phyloP scores from a whole-genome alignment of 2,888 invertebrate species.

The Auanema freiburgensis region DNA sequence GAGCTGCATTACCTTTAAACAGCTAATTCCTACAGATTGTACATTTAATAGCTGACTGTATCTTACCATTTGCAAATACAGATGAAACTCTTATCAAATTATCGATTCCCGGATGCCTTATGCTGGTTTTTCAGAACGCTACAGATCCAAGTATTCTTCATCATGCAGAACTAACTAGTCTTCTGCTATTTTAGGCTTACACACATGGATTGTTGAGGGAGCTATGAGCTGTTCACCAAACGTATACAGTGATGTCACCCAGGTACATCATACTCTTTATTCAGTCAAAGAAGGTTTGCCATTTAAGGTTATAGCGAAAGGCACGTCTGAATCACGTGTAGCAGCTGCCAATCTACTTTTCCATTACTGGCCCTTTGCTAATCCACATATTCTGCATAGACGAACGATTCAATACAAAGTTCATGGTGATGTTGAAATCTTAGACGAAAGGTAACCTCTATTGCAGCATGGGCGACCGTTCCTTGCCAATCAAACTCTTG shows the following conservation, averaged over 20 bases:
- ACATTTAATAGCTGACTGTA: conserved; percentile 89
- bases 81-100: conserved; percentile 50
- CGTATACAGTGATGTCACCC: conserved; percentile 71
- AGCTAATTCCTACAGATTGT: conserved; percentile 69
- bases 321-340: conserved; percentile 87
- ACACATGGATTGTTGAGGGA: conserved; percentile 92
- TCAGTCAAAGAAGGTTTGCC: too few species aligned
- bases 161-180: conserved; percentile 80
- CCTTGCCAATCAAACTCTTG: conserved; percentile 51
- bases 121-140: conserved; percentile 96
- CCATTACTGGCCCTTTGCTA: conserved; percentile 98
- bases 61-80: conserved; percentile 86
- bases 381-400: conserved; percentile 87
- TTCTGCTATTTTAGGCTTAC: conserved; percentile 77
- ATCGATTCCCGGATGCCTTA: conserved; percentile 75
- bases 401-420: conserved; percentile 84
- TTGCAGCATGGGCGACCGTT: conserved; percentile 41
- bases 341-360: conserved; percentile 94
- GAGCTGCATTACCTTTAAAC: background rate
- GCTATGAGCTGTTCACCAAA: conserved; percentile 89
- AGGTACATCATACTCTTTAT: conserved; percentile 10
- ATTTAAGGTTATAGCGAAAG: conserved; percentile 71
- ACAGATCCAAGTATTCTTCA: conserved; percentile 78
- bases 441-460: background rate
- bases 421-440: conserved; percentile 71